Conservation (phyloP, 1,140 invertebrate genomes). For the Trichonephila clavipes region DNA sequence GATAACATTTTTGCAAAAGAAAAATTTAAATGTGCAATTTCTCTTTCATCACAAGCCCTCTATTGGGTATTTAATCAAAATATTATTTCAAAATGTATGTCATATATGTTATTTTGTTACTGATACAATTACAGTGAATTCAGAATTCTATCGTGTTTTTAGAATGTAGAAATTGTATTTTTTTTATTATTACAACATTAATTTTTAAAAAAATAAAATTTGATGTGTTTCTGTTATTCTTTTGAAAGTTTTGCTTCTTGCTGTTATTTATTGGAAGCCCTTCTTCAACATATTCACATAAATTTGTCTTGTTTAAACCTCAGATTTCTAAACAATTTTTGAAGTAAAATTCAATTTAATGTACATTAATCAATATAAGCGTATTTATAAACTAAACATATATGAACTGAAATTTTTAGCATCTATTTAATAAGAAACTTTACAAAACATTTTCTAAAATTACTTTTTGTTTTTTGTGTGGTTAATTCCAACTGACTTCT, state of each 20-base stretch:
- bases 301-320: no score
- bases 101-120: slow-evolving; percentile 60
- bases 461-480: no score
- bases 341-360: no score
- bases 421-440: no score
- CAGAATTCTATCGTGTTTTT: slow-evolving; percentile 70
- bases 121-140: slow-evolving; percentile 57
- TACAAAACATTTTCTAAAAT: no score
- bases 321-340: no score
- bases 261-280: neutral
- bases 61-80: slow-evolving; percentile 52
- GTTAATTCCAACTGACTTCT: no score
- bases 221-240: slow-evolving; percentile 67
- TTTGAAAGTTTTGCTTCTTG: neutral
- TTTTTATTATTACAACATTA: slow-evolving; percentile 71
- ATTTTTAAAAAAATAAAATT: slow-evolving; percentile 75
- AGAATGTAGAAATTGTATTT: slow-evolving; percentile 73
- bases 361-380: no score
- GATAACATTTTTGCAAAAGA: neutral
- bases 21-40: slow-evolving; percentile 62
- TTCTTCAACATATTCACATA: no score
- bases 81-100: slow-evolving; percentile 54
- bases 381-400: no score
- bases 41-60: neutral
- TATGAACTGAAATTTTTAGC: no score